Percentiles rank a stretch among this genome's conserved stretches.
Conservation (phyloP, 2,888 invertebrate species). For the Acrocera orbiculus region DNA sequence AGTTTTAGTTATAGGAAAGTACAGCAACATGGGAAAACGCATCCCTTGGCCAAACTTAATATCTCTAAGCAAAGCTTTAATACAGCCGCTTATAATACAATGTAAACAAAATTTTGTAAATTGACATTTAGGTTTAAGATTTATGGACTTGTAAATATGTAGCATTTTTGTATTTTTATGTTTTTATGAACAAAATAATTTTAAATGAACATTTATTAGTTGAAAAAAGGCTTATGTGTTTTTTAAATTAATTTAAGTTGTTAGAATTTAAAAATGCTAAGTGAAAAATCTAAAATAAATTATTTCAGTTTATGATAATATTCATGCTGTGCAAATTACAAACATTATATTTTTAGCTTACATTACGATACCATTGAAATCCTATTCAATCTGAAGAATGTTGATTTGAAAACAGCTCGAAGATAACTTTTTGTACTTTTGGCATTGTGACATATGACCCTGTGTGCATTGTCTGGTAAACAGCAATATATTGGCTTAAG, state of each 20-base stretch:
- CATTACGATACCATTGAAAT: too few species aligned
- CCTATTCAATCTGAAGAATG: too few species aligned
- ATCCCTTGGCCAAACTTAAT: slow-evolving; percentile 76
- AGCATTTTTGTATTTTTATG: slow-evolving; percentile 25
- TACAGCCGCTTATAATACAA: slow-evolving; percentile 71
- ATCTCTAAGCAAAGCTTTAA: slow-evolving; percentile 56
- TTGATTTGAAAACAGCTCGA: too few species aligned
- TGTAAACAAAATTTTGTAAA: slow-evolving; percentile 38
- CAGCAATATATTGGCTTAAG: too few species aligned
- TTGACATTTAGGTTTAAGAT: slow-evolving; percentile 4
- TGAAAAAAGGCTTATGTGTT: slow-evolving; percentile 11
- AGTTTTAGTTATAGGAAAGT: slow-evolving; percentile 42
- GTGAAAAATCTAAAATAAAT: slow-evolving; percentile 10
- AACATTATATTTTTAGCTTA: too few species aligned
- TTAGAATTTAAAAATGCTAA: slow-evolving; percentile 8
- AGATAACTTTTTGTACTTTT: too few species aligned
- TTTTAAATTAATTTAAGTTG: slow-evolving; percentile 8
- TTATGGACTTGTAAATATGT: slow-evolving; percentile 20
- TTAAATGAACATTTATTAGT: slow-evolving; percentile 18
- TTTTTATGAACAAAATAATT: slow-evolving; percentile 23
- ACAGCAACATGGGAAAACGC: slow-evolving; percentile 82
- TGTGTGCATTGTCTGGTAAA: too few species aligned
- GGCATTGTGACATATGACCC: too few species aligned
- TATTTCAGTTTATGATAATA: slow-evolving; percentile 8
- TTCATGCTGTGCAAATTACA: too few species aligned